Percentiles rank a stretch among this genome's conserved stretches.
phyloP scores from a whole-genome alignment of 2,888 invertebrate species.

The Limnephilus rhombicus region DNA sequence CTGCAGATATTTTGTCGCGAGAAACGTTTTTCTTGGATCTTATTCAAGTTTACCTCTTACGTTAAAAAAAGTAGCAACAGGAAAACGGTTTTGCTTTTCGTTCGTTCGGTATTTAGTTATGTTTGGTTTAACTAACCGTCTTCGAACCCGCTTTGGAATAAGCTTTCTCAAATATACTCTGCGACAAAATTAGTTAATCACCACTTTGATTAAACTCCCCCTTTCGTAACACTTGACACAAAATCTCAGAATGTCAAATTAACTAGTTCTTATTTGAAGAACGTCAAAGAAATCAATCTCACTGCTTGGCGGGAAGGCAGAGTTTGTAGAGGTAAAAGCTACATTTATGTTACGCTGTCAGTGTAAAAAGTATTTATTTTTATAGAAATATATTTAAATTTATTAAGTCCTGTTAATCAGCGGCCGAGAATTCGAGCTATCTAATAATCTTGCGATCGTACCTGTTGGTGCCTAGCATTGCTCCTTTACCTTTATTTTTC shows the following conservation, averaged over 20 bases:
- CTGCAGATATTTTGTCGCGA: too few species aligned
- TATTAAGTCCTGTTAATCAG: too few species aligned
- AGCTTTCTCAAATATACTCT: not conserved
- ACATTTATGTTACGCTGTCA: not conserved
- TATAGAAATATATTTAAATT: too few species aligned
- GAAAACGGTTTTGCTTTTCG: not conserved
- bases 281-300: conserved; percentile 40
- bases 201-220: not conserved
- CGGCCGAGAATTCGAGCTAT: too few species aligned
- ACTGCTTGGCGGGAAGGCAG: conserved; percentile 7
- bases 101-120: not conserved
- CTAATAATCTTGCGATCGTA: too few species aligned
- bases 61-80: not conserved
- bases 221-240: not conserved
- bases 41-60: not conserved
- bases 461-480: too few species aligned
- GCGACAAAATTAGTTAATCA: not conserved
- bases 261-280: not conserved
- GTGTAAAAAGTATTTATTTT: too few species aligned
- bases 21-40: not conserved
- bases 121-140: not conserved
- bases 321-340: not conserved
- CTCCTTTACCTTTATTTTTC: too few species aligned
- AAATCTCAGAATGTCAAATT: conserved; percentile 4
- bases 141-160: not conserved